Evolutionary conservation across 2,113 vertebrate species (phyloP).

Genomic region (Coracopsis vasa): DNA sequence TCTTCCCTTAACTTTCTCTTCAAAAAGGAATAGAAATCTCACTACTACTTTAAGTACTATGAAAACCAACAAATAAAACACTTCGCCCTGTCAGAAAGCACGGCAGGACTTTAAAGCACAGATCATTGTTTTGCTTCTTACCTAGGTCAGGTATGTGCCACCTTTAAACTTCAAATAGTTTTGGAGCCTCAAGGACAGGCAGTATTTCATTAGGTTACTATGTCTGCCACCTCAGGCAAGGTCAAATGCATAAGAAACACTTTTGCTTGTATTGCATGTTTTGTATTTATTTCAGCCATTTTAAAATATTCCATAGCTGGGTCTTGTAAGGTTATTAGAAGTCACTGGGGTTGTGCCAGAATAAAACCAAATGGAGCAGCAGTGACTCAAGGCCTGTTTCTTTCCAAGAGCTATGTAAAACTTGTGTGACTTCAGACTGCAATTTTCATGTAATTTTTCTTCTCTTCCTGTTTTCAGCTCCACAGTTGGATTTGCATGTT

Average conservation of each 20-base stretch:
- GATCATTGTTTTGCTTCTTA: not conserved
- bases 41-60: not conserved
- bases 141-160: not conserved
- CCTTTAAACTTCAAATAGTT: constrained; percentile 6
- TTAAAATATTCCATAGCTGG: not conserved
- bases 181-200: not conserved
- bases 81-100: not conserved
- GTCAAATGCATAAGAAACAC: not conserved
- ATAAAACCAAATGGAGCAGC: not conserved
- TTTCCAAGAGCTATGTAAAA: not conserved
- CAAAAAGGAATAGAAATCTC: not conserved
- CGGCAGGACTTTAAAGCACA: not conserved
- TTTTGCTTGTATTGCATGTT: not conserved
- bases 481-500: not conserved
- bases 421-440: not conserved
- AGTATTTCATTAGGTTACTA: not conserved
- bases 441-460: not conserved
- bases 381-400: not conserved
- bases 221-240: not conserved
- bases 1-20: not conserved
- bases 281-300: not conserved
- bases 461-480: not conserved
- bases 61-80: not conserved
- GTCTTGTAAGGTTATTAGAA: not conserved
- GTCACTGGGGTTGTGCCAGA: not conserved